phyloP scores from a whole-genome alignment of 2,888 invertebrate species.

The Plagodis dolabraria region DNA sequence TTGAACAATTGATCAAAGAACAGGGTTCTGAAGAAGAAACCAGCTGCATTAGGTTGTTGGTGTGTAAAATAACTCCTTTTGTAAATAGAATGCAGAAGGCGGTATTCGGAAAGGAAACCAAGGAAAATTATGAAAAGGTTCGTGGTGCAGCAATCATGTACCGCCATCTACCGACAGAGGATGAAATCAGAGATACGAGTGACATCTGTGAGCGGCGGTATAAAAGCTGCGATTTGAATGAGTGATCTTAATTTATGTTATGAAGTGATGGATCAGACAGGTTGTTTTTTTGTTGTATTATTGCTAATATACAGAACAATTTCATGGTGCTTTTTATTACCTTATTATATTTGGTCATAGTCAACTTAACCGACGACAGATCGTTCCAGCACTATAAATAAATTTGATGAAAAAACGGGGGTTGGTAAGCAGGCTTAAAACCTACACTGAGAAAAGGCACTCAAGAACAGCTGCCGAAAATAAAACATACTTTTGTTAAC shows the following conservation, averaged over 20 bases:
- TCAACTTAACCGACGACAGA: too few species aligned
- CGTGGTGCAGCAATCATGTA: slow-evolving; percentile 78
- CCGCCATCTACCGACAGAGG: slow-evolving; percentile 85
- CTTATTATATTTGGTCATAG: too few species aligned
- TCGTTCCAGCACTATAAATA: too few species aligned
- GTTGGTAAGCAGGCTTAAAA: too few species aligned
- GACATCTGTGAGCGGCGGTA: slow-evolving; percentile 87
- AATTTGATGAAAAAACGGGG: too few species aligned
- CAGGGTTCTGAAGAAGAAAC: slow-evolving; percentile 85
- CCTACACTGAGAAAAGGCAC: too few species aligned
- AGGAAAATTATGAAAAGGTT: slow-evolving; percentile 55
- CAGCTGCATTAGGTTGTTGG: slow-evolving; percentile 88
- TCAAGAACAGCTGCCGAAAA: too few species aligned
- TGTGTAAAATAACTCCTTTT: slow-evolving; percentile 92
- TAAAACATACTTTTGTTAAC: too few species aligned
- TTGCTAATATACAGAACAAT: too few species aligned
- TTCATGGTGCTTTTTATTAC: too few species aligned
- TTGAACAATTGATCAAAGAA: slow-evolving; percentile 85
- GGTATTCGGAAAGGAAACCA: slow-evolving; percentile 74
- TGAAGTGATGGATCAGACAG: background rate
- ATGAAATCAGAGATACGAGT: slow-evolving; percentile 85
- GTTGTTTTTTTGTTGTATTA: too few species aligned
- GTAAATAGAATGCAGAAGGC: slow-evolving; percentile 91
- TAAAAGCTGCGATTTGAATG: slow-evolving; percentile 75
- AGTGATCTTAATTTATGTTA: slow-evolving; percentile 46